Base-by-base conservation (phyloP, 1,140 invertebrate genomes). In the Aphis craccivora region DNA sequence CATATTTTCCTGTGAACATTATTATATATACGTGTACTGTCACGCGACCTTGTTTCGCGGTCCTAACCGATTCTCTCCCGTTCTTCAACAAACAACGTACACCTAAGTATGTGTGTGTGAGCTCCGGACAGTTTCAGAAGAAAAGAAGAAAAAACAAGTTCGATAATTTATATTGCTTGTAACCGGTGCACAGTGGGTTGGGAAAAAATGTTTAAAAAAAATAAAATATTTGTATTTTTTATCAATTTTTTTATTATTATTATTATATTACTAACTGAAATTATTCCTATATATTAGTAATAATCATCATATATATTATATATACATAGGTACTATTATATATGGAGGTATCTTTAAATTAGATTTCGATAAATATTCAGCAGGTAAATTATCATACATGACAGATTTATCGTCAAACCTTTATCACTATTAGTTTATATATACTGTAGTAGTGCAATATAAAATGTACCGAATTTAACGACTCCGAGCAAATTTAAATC, bases 1-100 rank as follows among this genome's bases (percentile, higher is more conserved):
- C 30, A 90, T 90, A 90, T 67, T 84, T 53, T 93, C 11, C 45
- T 55, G 91, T 93, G 81, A 51, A 93, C 81, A 83, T 93, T 83
- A 43, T 43, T 90, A 90, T 91, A 81, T 45, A 91, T 48, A 91
- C 67, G 45, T 55, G 48, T 35, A 84, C 35, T 93, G 76, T 93
- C 76, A 93, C 76, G 91, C 45, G 76, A 84, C 91, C 91, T 93
- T 93, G 76, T 93, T 93, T 93, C 91, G 67, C 91, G 91, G 91
- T 93, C 89, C 89, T 90, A 90, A 60, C 89, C 89, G 89, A 90
- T 90, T 90, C 55, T 90, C 8, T 86, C 81, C 35, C 30, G 90
- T 93, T 86, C 43, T 76, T 91, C 90, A 37, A 55, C 88, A 89
- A 89, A 89, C 88, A 89, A 89, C 48, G 43, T 84, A 45, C 5